phyloP scores from a whole-genome alignment of 2,113 vertebrate species.

The Mystacornis crossleyi region DNA sequence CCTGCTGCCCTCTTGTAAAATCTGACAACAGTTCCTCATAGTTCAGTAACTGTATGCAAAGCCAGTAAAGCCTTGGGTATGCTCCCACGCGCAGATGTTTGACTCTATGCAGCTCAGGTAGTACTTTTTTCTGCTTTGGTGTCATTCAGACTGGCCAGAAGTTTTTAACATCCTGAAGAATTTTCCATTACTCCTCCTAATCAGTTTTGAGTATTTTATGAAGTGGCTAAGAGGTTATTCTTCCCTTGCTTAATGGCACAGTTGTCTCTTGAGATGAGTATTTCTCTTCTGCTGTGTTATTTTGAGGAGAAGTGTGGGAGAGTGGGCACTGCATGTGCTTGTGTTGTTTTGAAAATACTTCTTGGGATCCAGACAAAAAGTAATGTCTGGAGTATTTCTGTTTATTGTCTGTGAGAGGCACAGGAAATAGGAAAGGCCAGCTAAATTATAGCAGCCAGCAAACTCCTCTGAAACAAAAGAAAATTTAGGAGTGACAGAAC shows the following conservation, averaged over 20 bases:
- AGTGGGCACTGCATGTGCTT: neutral
- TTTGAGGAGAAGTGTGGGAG: neutral
- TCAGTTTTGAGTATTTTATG: neutral
- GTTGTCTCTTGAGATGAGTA: neutral
- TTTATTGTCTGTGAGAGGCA: constrained; percentile 45
- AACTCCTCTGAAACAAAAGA: neutral
- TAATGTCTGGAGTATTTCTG: constrained; percentile 54
- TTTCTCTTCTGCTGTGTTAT: neutral
- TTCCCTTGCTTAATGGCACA: neutral
- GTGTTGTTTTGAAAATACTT: constrained; percentile 24
- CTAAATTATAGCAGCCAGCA: constrained; percentile 5
- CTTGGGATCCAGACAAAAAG: constrained; percentile 39
- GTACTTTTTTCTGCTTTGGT: neutral
- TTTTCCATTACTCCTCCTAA: neutral
- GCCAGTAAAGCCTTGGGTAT: neutral
- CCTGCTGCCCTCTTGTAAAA: neutral
- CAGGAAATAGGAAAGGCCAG: constrained; percentile 33
- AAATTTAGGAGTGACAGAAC: constrained; percentile 1
- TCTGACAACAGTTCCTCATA: neutral
- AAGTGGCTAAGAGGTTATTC: neutral
- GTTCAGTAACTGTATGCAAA: neutral
- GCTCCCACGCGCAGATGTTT: neutral
- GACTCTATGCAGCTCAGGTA: neutral
- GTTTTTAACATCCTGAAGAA: neutral
- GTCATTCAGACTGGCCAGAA: neutral